Evolutionary conservation across 2,113 vertebrate species (phyloP).

Genomic region (Platichthys stellatus): DNA sequence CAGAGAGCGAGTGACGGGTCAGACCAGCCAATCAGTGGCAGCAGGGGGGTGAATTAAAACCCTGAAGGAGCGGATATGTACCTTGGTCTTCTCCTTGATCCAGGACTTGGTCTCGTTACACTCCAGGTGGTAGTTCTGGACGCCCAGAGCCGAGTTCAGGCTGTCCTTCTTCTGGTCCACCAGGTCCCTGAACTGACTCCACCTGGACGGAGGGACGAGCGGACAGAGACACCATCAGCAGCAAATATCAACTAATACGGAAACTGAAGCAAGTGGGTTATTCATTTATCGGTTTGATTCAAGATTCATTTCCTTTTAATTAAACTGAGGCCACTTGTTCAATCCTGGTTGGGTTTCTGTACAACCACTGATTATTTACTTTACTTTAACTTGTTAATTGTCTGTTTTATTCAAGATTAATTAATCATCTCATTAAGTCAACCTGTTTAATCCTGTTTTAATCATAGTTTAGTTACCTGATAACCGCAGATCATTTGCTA

Average conservation of each 20-base stretch:
- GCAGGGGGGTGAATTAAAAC: neutral
- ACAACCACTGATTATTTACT: too few relatives aligned
- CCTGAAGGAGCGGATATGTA: constrained; percentile 3
- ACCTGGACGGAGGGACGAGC: constrained; percentile 82
- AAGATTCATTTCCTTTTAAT: too few relatives aligned
- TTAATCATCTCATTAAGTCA: too few relatives aligned
- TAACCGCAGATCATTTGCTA: too few relatives aligned
- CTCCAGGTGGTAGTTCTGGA: constrained; percentile 99
- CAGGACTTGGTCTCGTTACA: constrained; percentile 99
- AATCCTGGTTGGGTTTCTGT: too few relatives aligned
- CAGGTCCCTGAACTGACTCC: constrained; percentile 97
- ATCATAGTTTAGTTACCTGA: neutral
- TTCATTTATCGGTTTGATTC: too few relatives aligned
- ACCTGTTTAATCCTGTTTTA: too few relatives aligned
- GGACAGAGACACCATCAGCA: constrained; percentile 7
- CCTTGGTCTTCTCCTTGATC: constrained; percentile 99
- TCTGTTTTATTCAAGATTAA: too few relatives aligned
- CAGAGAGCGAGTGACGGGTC: neutral
- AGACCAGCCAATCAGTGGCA: neutral
- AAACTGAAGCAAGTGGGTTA: too few relatives aligned
- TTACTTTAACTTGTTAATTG: too few relatives aligned
- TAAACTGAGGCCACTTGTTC: too few relatives aligned
- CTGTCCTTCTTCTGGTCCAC: constrained; percentile 97
- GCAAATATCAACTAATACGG: too few relatives aligned
- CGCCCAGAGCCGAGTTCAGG: constrained; percentile 93